Evolutionary conservation across 1,140 invertebrate genomes (phyloP).

Genomic region (Lasaia peninsularis): DNA sequence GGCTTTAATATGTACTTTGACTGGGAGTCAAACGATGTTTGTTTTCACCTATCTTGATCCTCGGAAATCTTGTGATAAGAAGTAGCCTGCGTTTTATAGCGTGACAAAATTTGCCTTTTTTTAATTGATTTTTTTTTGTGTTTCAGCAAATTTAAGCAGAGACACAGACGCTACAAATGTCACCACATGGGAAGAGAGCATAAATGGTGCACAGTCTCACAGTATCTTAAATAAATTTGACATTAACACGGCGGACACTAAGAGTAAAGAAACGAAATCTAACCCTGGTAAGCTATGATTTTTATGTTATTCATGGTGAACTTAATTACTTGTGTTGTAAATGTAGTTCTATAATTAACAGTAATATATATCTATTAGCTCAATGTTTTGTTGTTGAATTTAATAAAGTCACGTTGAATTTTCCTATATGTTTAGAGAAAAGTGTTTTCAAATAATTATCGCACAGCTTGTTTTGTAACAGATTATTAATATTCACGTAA

Average conservation of each 20-base stretch:
- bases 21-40: too few species aligned
- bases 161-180: conserved; percentile 42
- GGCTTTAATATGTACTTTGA: too few species aligned
- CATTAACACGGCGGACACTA: conserved; percentile 18
- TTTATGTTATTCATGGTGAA: neutral
- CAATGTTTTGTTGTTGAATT: neutral
- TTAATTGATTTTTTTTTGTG: neutral
- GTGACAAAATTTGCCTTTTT: neutral
- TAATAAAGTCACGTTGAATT: neutral
- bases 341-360: neutral
- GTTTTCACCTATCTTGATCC: too few species aligned
- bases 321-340: neutral
- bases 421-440: neutral
- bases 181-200: conserved; percentile 47
- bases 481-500: conserved; percentile 8
- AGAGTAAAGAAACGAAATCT: conserved; percentile 15
- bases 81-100: neutral
- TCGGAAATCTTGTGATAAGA: too few species aligned
- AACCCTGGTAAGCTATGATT: conserved; percentile 7
- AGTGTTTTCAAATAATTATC: neutral
- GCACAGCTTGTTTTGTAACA: neutral
- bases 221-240: conserved; percentile 22
- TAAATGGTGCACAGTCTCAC: conserved; percentile 34
- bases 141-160: conserved; percentile 48
- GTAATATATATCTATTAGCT: too few species aligned